phyloP scores from a whole-genome alignment of 2,888 invertebrate species.

The Sialis fuliginosa region DNA sequence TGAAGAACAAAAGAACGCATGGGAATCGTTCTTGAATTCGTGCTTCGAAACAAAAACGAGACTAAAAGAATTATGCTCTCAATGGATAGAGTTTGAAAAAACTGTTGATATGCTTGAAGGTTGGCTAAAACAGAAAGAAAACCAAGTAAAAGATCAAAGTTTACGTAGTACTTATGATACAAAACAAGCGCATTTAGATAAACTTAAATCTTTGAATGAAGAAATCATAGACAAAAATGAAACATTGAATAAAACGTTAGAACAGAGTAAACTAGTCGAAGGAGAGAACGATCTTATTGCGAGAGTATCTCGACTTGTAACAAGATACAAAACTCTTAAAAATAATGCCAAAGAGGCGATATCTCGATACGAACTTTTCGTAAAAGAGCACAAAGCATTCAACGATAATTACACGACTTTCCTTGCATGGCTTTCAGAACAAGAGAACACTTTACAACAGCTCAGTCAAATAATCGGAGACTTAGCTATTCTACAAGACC shows the following conservation, averaged over 20 bases:
- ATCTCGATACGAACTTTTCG: slow-evolving; percentile 65
- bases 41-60: slow-evolving; percentile 55
- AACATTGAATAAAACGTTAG: slow-evolving; percentile 47
- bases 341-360: slow-evolving; percentile 71
- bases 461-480: slow-evolving; percentile 76
- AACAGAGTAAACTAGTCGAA: slow-evolving; percentile 51
- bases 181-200: slow-evolving; percentile 61
- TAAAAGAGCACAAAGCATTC: slow-evolving; percentile 70
- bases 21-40: slow-evolving; percentile 55
- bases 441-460: slow-evolving; percentile 55
- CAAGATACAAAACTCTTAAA: slow-evolving; percentile 65
- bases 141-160: slow-evolving; percentile 73
- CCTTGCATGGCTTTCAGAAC: slow-evolving; percentile 53
- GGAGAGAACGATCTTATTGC: slow-evolving; percentile 56
- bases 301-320: slow-evolving; percentile 59
- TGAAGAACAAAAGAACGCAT: slow-evolving; percentile 52
- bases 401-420: slow-evolving; percentile 56
- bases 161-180: slow-evolving; percentile 70
- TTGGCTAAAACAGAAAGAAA: slow-evolving; percentile 77
- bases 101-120: slow-evolving; percentile 58
- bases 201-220: slow-evolving; percentile 50
- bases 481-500: slow-evolving; percentile 61
- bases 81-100: slow-evolving; percentile 68
- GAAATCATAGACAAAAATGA: slow-evolving; percentile 49
- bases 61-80: slow-evolving; percentile 54